phyloP scores from a whole-genome alignment of 2,113 vertebrate species.

The Bos javanicus region DNA sequence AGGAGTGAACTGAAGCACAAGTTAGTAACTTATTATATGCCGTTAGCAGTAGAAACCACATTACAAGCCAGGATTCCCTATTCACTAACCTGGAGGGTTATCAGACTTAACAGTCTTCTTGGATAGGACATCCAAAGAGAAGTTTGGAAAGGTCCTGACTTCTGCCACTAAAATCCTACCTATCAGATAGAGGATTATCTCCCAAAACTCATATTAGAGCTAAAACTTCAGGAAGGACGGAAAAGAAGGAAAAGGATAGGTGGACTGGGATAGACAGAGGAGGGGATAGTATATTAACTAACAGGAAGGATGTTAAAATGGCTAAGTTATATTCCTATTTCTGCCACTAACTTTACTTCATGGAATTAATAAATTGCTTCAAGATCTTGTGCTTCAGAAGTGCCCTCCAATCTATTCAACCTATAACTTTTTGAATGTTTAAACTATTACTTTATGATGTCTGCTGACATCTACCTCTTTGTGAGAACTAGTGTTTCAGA shows the following conservation, averaged over 20 bases:
- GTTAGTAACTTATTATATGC: background rate
- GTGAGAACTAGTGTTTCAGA: conserved; percentile 2
- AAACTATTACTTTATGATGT: background rate
- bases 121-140: background rate
- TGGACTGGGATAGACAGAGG: background rate
- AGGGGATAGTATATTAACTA: background rate
- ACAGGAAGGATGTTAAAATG: background rate
- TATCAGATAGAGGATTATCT: background rate
- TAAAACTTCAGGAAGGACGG: background rate
- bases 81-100: background rate
- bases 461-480: background rate
- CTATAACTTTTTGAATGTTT: background rate
- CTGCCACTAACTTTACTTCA: background rate
- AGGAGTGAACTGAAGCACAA: conserved; percentile 38
- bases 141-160: background rate
- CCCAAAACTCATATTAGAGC: background rate
- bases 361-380: background rate
- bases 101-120: background rate
- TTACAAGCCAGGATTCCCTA: background rate
- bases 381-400: conserved; percentile 34
- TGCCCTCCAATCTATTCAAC: background rate
- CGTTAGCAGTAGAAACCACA: background rate
- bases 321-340: background rate
- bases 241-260: background rate
- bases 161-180: background rate